Base-by-base conservation (phyloP, 2,888 invertebrate species). In the Amblyteles armatorius region DNA sequence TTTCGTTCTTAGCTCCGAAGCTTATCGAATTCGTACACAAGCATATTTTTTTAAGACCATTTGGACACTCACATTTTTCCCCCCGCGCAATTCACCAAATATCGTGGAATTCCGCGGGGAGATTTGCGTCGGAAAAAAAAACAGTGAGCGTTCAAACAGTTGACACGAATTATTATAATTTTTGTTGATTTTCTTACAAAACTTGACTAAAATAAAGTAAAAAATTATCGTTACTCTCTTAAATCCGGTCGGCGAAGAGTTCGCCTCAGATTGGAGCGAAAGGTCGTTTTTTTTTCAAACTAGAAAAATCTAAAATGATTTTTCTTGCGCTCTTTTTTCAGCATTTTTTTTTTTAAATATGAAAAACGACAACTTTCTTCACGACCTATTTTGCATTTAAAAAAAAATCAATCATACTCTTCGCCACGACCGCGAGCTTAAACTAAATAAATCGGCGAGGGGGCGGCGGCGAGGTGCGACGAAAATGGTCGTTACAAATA, bases 401-500 rank as follows among this genome's bases (percentile, higher is more conserved):
- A 82, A 52, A 6, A 26, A 69, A 79, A 74, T 69, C 48, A 67
- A 83, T 72, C 26, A 69, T 63, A 52, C 57, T 36, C 52, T 50
- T 82, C 63, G 48, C 22, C 16, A 55, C 50, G 57, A 71, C 57
- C 11, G 57, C 57, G 65, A 63, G 29, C 50, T 33, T 36, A 57
- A 78, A 76, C n/a, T 50, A 81, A 81, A 79, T 13, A 60, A 63
- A 50, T 78, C 79, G 85, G 74, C 83, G 85, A 90, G 68, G 52
- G 65, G 55, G 68, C 76, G 84, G 79, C 79, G 83, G 74, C 72
- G 81, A 76, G 80, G 69, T 83, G 85, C 72, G 84, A 82, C 71
- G 83, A 84, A 89, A 92, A 91, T 91, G 89, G 89, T 90, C 88
- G 91, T 90, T 93, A 92, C 91, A 92, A 93, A 93, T 92, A 92